Conservation (phyloP, 1,140 invertebrate species). For the Eriocheir sinensis region DNA sequence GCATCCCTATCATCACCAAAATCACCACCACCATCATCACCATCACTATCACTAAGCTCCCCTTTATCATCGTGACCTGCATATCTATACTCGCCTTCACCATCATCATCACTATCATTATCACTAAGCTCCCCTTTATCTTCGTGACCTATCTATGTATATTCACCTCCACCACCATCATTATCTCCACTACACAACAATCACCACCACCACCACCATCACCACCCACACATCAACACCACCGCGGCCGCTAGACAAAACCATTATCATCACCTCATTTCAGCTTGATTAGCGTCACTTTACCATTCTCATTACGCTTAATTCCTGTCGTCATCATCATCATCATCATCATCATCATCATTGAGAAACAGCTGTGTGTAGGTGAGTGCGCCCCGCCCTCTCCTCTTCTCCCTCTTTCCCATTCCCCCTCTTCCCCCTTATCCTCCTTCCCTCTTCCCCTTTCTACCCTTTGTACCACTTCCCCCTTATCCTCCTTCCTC, state of each 20-base stretch:
- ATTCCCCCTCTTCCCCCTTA: not conserved
- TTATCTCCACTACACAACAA: no score
- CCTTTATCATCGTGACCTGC: no score
- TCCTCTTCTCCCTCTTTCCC: not conserved
- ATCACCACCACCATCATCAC: no score
- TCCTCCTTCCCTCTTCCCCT: not conserved
- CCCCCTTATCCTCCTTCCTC: not conserved
- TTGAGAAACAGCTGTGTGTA: not conserved
- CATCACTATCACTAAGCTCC: no score
- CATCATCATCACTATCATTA: no score
- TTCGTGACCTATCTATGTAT: no score
- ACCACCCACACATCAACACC: not conserved
- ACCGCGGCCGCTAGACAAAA: not conserved
- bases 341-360: constrained; percentile 49
- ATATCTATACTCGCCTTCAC: no score
- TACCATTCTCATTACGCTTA: not conserved
- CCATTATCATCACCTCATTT: not conserved
- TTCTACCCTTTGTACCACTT: not conserved
- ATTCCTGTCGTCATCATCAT: constrained; percentile 32
- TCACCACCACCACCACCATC: no score
- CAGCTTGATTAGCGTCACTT: not conserved
- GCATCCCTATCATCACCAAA: no score
- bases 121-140: no score
- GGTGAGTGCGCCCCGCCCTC: not conserved
- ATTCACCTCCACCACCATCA: no score